These are phyloP conservation scores for Eustalomyia histrio DNA, from an alignment of 2,888 invertebrate species.

Conservation along the genomic window DNA sequence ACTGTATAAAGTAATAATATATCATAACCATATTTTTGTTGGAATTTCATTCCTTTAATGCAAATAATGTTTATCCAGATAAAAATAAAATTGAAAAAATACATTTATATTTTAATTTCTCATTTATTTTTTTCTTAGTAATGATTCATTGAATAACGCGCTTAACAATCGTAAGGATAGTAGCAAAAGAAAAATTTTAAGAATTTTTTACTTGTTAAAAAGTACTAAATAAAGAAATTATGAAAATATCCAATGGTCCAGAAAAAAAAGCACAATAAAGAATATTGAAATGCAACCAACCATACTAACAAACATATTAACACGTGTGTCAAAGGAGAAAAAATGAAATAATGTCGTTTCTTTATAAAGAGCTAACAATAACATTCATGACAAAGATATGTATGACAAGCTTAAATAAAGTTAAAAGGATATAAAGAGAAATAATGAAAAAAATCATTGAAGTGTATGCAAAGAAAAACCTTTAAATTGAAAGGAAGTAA, in stretches of 20 bases:
- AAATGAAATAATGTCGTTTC: conserved; percentile 33
- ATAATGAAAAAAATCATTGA: conserved; percentile 59
- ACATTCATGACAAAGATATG: conserved; percentile 54
- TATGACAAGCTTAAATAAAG: conserved; percentile 48
- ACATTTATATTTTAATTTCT: too few relatives aligned
- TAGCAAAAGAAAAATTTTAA: not conserved
- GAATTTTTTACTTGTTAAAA: conserved; percentile 1
- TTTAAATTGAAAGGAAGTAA: not conserved
- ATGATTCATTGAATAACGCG: not conserved
- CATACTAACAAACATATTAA: conserved; percentile 55
- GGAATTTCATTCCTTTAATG: too few relatives aligned
- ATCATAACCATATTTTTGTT: too few relatives aligned
- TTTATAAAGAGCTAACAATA: conserved; percentile 56
- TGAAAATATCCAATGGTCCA: conserved; percentile 50
- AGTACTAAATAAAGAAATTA: conserved; percentile 44
- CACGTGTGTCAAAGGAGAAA: conserved; percentile 39
- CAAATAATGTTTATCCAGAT: too few relatives aligned
- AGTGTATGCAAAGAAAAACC: conserved; percentile 44
- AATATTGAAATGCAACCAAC: conserved; percentile 52
- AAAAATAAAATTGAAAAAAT: too few relatives aligned
- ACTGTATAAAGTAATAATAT: too few relatives aligned
- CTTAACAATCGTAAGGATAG: not conserved
- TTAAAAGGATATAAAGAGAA: conserved; percentile 26
- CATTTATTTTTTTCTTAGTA: not conserved
- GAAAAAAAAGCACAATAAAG: conserved; percentile 50